Conservation (phyloP, 2,797 vertebrate species). For the Manis javanica region DNA sequence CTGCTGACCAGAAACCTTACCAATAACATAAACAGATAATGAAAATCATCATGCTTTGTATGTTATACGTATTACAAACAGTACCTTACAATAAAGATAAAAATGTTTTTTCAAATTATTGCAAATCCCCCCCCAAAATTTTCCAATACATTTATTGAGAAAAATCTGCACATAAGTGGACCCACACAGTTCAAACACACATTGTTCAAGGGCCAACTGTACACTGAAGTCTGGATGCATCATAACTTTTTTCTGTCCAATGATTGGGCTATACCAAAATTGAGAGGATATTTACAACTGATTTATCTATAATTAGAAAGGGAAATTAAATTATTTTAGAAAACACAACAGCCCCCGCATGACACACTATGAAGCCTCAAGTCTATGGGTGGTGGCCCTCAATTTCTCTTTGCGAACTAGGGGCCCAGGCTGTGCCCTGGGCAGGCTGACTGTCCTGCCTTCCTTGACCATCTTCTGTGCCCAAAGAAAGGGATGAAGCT, state of each 20-base stretch:
- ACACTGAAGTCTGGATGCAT: neutral
- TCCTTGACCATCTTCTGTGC: neutral
- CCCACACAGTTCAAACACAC: too few species aligned
- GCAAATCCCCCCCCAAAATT: too few species aligned
- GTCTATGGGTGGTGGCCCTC: neutral
- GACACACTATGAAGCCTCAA: neutral
- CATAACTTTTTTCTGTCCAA: neutral
- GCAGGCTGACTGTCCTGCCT: neutral
- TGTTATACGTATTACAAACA: too few species aligned
- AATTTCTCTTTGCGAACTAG: accelerated
- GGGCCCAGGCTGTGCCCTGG: neutral
- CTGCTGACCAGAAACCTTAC: too few species aligned
- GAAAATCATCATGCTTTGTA: too few species aligned
- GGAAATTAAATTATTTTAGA: neutral
- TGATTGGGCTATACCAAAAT: neutral
- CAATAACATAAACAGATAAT: too few species aligned
- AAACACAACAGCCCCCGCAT: neutral
- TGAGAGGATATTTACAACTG: neutral
- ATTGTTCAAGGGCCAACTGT: too few species aligned
- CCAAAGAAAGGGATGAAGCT: neutral
- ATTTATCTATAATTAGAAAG: neutral
- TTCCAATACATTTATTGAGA: too few species aligned
- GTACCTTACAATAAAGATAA: too few species aligned
- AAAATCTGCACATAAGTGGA: too few species aligned
- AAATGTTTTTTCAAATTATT: too few species aligned